Conservation (phyloP, 2,113 vertebrate species). For the Mormyrus lacerda region DNA sequence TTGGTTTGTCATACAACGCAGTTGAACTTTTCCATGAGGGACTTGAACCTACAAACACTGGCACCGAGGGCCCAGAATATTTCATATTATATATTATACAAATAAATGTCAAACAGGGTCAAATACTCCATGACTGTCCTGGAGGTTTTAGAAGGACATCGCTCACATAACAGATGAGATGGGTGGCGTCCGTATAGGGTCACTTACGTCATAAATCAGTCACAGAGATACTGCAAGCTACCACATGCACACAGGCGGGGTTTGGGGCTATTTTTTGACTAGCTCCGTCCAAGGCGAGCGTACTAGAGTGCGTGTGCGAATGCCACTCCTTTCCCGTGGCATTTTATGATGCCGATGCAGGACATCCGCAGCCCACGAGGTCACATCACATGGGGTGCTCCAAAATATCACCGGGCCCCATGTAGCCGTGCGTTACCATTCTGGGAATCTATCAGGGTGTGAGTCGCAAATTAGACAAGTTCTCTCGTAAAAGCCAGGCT, state of each 20-base stretch:
- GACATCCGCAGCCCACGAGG: slow-evolving; percentile 14
- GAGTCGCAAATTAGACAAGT: not conserved
- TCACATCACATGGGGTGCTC: not conserved
- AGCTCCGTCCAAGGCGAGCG: slow-evolving; percentile 19
- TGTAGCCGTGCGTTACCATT: not conserved
- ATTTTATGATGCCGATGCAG: slow-evolving; percentile 40
- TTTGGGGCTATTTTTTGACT: slow-evolving; percentile 23
- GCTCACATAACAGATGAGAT: not conserved
- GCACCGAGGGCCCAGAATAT: not conserved
- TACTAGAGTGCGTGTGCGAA: slow-evolving; percentile 17
- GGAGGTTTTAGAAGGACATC: not conserved
- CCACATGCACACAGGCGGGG: not conserved
- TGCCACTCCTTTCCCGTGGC: slow-evolving; percentile 49
- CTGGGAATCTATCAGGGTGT: slow-evolving; percentile 6
- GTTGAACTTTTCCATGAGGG: not conserved
- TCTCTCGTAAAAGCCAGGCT: not conserved
- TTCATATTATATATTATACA: not conserved
- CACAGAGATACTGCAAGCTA: not conserved
- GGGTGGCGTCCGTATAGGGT: not conserved
- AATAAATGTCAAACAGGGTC: not conserved
- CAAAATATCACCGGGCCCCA: not conserved
- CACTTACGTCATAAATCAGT: slow-evolving; percentile 3
- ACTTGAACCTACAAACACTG: not conserved
- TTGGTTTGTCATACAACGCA: not conserved
- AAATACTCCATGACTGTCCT: not conserved